A percentile compares a stretch with the other conserved stretches of the same genome.
Evolutionary conservation across 2,888 invertebrate species (phyloP).

Genomic region (Lingula anatina): DNA sequence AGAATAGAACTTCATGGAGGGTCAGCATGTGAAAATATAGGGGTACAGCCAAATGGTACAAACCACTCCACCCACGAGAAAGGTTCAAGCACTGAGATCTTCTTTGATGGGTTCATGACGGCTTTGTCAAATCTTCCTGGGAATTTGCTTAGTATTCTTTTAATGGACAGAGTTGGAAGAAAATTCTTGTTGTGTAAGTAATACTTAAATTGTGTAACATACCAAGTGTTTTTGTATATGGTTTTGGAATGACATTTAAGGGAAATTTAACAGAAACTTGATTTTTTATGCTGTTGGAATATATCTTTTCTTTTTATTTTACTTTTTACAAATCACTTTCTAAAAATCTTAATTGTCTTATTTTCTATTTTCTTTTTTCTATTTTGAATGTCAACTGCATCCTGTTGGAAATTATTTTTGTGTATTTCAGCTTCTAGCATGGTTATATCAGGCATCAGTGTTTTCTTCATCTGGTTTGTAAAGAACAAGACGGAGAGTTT

Average conservation of each 20-base stretch:
- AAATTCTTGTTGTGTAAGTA: constrained; percentile 38
- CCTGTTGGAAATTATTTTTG: no score
- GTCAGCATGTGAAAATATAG: constrained; percentile 34
- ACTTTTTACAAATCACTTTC: no score
- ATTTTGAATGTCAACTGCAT: no score
- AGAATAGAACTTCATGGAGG: constrained; percentile 57
- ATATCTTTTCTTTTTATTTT: no score
- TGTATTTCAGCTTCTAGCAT: constrained; percentile 44
- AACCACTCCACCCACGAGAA: background rate
- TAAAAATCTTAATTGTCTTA: no score
- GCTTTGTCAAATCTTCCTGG: constrained; percentile 49
- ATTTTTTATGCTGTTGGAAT: no score
- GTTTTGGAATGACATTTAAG: no score
- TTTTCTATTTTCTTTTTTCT: no score
- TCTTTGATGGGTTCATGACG: constrained; percentile 44
- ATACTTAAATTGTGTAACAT: no score
- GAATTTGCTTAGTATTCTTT: constrained; percentile 42
- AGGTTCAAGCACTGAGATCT: constrained; percentile 16
- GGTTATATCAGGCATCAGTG: constrained; percentile 41
- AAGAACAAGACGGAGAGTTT: constrained; percentile 33
- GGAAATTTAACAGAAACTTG: no score
- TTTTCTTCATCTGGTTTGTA: constrained; percentile 46
- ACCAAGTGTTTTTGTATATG: no score
- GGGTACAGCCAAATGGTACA: constrained; percentile 10
- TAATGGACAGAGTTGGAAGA: constrained; percentile 48